phyloP scores from a whole-genome alignment of 2,113 vertebrate species.

The Tychaedon coryphoeus region DNA sequence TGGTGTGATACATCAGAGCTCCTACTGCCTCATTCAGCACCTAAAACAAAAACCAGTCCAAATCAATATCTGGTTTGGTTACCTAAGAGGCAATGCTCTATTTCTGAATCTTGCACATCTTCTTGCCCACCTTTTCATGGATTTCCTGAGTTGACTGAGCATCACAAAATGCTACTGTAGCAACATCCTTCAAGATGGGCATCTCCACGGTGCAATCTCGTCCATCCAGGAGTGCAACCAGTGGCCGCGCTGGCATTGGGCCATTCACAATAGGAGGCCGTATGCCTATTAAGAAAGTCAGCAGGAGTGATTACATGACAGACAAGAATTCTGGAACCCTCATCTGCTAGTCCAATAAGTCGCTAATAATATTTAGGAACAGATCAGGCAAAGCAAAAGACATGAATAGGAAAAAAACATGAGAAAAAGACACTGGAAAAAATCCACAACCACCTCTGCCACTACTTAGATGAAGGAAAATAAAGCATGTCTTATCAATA shows the following conservation, averaged over 20 bases:
- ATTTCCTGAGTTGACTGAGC: constrained; percentile 94
- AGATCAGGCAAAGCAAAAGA: constrained; percentile 44
- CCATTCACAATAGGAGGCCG: constrained; percentile 88
- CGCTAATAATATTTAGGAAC: not conserved
- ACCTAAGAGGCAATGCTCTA: not conserved
- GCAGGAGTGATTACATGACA: not conserved
- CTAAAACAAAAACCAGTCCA: constrained; percentile 43
- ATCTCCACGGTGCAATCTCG: constrained; percentile 91
- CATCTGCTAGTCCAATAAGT: not conserved
- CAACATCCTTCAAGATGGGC: constrained; percentile 91
- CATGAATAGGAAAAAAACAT: not conserved
- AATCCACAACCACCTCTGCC: not conserved
- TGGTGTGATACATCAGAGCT: constrained; percentile 89
- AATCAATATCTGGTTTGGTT: not conserved
- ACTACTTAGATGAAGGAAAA: not conserved
- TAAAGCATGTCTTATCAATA: not conserved
- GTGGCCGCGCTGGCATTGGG: constrained; percentile 87
- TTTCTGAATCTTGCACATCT: not conserved
- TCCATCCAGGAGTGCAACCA: constrained; percentile 88
- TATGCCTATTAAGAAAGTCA: constrained; percentile 75
- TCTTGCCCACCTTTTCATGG: constrained; percentile 83
- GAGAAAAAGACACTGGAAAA: not conserved
- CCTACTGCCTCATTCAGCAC: constrained; percentile 90
- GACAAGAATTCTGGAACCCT: not conserved
- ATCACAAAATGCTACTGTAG: constrained; percentile 90